These are phyloP conservation scores for Leptobrachium ailaonicum DNA, from an alignment of 2,113 vertebrate genomes.

Conservation along the genomic window DNA sequence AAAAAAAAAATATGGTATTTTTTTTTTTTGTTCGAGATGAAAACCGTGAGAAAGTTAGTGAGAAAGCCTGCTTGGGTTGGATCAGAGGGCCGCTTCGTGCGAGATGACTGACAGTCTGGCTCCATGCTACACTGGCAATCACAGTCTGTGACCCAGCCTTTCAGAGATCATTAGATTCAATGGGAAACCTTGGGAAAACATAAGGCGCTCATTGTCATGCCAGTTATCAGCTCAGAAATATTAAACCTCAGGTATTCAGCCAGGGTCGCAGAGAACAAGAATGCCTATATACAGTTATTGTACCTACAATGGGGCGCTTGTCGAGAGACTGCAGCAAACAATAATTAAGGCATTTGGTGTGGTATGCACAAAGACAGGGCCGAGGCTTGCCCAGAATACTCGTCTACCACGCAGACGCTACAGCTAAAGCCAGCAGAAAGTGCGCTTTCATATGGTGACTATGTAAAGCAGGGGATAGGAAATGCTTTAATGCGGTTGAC, in stretches of 20 bases:
- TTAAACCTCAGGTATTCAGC: constrained; percentile 62
- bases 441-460: not conserved
- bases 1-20: not conserved
- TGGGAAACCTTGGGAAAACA: constrained; percentile 53
- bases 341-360: constrained; percentile 52
- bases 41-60: not conserved
- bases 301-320: constrained; percentile 53
- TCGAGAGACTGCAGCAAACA: constrained; percentile 56
- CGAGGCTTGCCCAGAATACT: constrained; percentile 41
- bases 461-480: not conserved
- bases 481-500: not conserved
- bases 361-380: constrained; percentile 51
- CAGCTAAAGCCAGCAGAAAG: not conserved
- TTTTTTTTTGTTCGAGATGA: not conserved
- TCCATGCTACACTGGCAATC: constrained; percentile 46
- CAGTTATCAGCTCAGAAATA: constrained; percentile 64
- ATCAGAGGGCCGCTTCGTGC: not conserved
- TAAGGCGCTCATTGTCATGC: constrained; percentile 62
- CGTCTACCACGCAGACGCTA: constrained; percentile 35
- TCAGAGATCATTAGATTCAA: constrained; percentile 60
- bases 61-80: not conserved
- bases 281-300: constrained; percentile 54
- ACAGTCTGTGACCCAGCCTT: constrained; percentile 50
- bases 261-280: constrained; percentile 56
- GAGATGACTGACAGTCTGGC: constrained; percentile 45